Conservation (phyloP, 2,113 vertebrate genomes). For the Hucho hucho region DNA sequence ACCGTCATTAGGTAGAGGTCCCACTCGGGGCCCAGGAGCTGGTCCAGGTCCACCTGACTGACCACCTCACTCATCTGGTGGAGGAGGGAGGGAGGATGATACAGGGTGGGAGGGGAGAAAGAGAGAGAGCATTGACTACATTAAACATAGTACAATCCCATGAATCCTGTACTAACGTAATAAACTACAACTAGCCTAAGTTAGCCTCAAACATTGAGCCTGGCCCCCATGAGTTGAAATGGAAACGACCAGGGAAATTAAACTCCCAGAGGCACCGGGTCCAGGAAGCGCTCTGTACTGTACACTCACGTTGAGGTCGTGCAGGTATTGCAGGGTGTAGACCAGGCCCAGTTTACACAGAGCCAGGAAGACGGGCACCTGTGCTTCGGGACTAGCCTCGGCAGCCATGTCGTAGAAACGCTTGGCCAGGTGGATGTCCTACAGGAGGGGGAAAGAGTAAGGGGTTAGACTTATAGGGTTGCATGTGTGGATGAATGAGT, state of each 20-base stretch:
- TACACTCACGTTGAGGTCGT: conserved; percentile 89
- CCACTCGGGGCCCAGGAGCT: conserved; percentile 96
- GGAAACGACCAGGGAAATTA: neutral
- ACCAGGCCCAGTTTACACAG: conserved; percentile 91
- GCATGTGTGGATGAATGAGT: neutral
- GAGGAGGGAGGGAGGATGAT: conserved; percentile 7
- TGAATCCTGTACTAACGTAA: too few species aligned
- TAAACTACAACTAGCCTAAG: neutral
- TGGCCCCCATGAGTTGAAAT: neutral
- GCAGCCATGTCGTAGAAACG: conserved; percentile 99
- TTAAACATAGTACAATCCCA: neutral
- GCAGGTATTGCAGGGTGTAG: conserved; percentile 88
- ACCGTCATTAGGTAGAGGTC: conserved; percentile 99
- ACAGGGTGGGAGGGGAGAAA: neutral
- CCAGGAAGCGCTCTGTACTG: neutral
- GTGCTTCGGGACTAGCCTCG: conserved; percentile 95
- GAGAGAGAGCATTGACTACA: neutral
- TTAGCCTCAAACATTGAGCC: too few species aligned
- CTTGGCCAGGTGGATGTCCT: conserved; percentile 98
- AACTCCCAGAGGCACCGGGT: neutral
- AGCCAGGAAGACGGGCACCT: conserved; percentile 95
- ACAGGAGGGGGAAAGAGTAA: neutral
- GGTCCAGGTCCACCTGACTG: conserved; percentile 91
- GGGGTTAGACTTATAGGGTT: neutral
- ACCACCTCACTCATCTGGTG: conserved; percentile 84